These are phyloP conservation scores for Shargacucullia verbasci DNA, from an alignment of 2,888 invertebrate species.

Conservation along the genomic window DNA sequence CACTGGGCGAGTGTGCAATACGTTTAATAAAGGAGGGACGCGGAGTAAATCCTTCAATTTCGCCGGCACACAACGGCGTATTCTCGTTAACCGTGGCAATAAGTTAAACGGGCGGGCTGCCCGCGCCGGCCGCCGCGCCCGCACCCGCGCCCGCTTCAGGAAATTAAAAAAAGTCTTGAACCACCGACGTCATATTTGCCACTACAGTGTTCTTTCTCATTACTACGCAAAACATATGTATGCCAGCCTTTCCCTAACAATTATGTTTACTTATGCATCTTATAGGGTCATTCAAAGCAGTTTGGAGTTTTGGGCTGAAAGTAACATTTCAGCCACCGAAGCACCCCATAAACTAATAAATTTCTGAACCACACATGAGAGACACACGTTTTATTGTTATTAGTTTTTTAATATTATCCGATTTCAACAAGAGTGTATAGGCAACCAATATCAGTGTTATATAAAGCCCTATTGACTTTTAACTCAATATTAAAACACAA, in stretches of 20 bases:
- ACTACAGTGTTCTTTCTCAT: constrained; percentile 54
- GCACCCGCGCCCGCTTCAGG: constrained; percentile 67
- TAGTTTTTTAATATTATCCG: constrained; percentile 37
- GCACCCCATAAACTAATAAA: not conserved
- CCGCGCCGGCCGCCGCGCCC: constrained; percentile 65
- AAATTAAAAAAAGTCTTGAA: constrained; percentile 85
- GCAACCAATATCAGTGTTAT: constrained; percentile 33
- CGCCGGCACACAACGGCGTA: constrained; percentile 88
- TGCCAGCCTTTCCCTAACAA: constrained; percentile 1
- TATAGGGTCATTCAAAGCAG: not conserved
- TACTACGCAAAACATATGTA: constrained; percentile 30
- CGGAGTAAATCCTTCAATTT: constrained; percentile 89
- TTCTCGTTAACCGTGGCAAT: constrained; percentile 89
- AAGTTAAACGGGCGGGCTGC: constrained; percentile 86
- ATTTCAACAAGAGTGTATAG: constrained; percentile 27
- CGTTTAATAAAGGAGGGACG: constrained; percentile 89
- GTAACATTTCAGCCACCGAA: not conserved
- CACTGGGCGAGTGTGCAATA: constrained; percentile 81
- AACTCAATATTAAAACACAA: constrained; percentile 32
- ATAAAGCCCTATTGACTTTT: constrained; percentile 45
- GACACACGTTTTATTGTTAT: constrained; percentile 11
- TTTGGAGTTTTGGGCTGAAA: not conserved
- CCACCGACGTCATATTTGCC: constrained; percentile 65
- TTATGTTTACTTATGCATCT: constrained; percentile 16
- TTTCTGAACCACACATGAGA: constrained; percentile 4